Evolutionary conservation across 2,113 vertebrate species (phyloP).

Genomic region (Lonchura striata): DNA sequence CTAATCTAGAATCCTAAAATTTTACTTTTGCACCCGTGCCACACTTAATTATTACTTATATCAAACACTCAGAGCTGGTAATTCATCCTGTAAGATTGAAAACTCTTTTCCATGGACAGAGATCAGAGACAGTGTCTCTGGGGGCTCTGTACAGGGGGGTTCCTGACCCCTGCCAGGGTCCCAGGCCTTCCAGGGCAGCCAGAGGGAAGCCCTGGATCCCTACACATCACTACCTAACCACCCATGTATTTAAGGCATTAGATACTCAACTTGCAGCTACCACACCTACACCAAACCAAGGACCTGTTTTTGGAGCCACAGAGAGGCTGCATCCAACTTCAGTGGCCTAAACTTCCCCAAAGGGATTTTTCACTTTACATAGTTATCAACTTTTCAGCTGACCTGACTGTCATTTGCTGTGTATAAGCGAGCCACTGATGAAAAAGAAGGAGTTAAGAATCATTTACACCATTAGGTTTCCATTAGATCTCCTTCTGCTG

Average conservation of each 20-base stretch:
- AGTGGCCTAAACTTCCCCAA: not conserved
- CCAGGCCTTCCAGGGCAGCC: no score
- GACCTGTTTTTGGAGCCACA: not conserved
- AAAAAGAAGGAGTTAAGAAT: slow-evolving; percentile 43
- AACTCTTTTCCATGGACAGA: no score
- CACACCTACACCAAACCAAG: not conserved
- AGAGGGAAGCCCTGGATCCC: no score
- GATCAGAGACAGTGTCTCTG: no score
- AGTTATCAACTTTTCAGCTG: not conserved
- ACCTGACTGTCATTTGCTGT: not conserved
- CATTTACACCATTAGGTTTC: slow-evolving; percentile 52
- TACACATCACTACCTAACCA: not conserved
- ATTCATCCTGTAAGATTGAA: no score
- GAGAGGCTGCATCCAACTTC: not conserved
- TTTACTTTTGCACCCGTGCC: no score
- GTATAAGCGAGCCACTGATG: not conserved
- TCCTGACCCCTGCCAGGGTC: no score
- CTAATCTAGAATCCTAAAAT: no score
- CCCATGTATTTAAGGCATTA: not conserved
- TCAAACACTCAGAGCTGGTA: no score
- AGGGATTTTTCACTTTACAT: not conserved
- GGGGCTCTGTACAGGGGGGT: no score
- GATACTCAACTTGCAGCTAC: not conserved
- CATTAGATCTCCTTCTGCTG: slow-evolving; percentile 47
- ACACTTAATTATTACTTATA: no score